These are phyloP conservation scores for Penaeus monodon DNA, from an alignment of 2,888 invertebrate genomes.

Conservation along the genomic window DNA sequence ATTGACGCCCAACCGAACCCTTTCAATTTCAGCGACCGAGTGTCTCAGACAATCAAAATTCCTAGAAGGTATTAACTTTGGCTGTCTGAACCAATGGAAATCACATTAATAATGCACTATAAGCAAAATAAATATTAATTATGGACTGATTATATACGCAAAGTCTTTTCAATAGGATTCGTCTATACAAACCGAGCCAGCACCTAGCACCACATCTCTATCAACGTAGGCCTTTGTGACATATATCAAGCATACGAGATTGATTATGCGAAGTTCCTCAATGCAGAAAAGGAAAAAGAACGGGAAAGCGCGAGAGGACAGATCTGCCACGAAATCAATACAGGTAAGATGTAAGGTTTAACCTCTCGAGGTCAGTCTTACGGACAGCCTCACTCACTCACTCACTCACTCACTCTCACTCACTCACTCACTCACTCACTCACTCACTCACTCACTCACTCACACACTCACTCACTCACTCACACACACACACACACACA, in stretches of 20 bases:
- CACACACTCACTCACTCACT: no score
- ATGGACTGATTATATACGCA: no score
- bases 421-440: no score
- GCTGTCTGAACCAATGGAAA: no score
- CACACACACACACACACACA: no score
- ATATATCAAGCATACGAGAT: slow-evolving; percentile 60
- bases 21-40: slow-evolving; percentile 64
- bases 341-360: not conserved
- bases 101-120: no score
- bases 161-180: slow-evolving; percentile 15
- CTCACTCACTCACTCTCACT: no score
- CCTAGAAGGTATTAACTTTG: no score
- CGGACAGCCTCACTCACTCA: no score
- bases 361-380: no score
- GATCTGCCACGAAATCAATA: not conserved
- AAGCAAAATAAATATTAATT: no score
- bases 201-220: slow-evolving; percentile 58
- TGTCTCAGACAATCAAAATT: slow-evolving; percentile 49
- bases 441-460: no score
- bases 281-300: slow-evolving; percentile 23
- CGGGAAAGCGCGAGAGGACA: slow-evolving; percentile 30
- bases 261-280: slow-evolving; percentile 36
- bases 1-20: slow-evolving; percentile 63
- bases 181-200: slow-evolving; percentile 56
- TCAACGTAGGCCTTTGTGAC: slow-evolving; percentile 43